These are phyloP conservation scores for Eretmocerus hayati DNA, from an alignment of 2,888 invertebrate species.

Conservation along the genomic window DNA sequence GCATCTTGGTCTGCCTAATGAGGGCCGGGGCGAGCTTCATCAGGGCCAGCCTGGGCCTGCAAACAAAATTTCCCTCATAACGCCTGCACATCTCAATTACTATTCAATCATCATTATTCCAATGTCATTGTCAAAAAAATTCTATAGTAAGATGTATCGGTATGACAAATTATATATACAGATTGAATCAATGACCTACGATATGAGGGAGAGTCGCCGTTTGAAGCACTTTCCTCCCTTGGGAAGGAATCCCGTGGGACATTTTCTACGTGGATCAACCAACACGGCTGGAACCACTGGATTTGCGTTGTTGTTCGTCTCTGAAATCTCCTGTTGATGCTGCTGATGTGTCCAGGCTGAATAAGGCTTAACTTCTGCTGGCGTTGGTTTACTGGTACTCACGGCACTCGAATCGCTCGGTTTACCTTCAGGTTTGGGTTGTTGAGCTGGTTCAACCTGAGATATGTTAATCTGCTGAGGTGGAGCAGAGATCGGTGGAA, in stretches of 20 bases:
- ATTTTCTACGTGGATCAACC: slow-evolving; percentile 25
- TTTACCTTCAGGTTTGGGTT: too few species aligned
- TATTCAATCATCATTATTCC: too few species aligned
- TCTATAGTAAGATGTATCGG: too few species aligned
- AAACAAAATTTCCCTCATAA: neutral
- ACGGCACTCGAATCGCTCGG: too few species aligned
- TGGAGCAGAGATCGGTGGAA: too few species aligned
- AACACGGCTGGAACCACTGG: neutral
- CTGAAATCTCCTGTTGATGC: neutral
- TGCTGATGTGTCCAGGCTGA: neutral
- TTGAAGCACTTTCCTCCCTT: slow-evolving; percentile 42
- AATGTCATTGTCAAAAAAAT: too few species aligned
- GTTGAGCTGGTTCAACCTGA: too few species aligned
- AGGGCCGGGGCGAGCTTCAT: slow-evolving; percentile 14
- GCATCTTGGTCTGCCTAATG: slow-evolving; percentile 3
- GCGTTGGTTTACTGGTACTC: too few species aligned
- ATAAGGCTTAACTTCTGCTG: too few species aligned
- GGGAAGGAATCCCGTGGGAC: slow-evolving; percentile 35
- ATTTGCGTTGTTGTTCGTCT: neutral
- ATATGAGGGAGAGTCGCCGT: slow-evolving; percentile 33
- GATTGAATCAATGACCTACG: slow-evolving; percentile 30
- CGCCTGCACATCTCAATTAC: too few species aligned
- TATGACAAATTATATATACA: neutral
- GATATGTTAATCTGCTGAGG: too few species aligned
- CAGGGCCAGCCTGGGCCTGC: slow-evolving; percentile 12